Base-by-base conservation (phyloP, 2,888 invertebrate species). In the Dasysyrphus tricinctus region DNA sequence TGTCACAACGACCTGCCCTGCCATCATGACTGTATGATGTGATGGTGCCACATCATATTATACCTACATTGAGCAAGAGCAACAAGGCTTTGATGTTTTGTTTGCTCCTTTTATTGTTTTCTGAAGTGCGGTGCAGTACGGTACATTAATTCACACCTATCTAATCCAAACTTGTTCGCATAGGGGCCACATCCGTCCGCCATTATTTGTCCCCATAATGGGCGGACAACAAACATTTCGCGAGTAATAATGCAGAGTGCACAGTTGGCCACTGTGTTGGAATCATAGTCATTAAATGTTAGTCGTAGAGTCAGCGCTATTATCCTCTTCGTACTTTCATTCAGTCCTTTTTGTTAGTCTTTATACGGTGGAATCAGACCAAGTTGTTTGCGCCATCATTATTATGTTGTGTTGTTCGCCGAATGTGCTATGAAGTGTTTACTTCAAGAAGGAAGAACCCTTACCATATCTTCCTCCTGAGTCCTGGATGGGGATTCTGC, bases 81-180 rank as follows among this genome's bases (percentile, higher is more conserved):
- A 85, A 85, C 70, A 69, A 59, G 70, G 65, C 86, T 86, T 86
- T 86, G 82, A 86, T 78, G 86, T 86, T 81, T 69, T 34, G 24
- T 39, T 44, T 69, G 32, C 32, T 51, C 34, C 8, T 49, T 51
- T 47, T 69, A 34, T 76, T 81, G 81, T 78, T 57, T 75, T 63
- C 51, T 78, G 65, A 77, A 85, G 77, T 85, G 77, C 81, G 74
- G 77, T 59, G 77, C 77, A 74, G 74, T 82, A 82, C 74, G 74
- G 86, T 78, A 86, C 86, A 86, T 86, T 78, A 86, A 86, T 82
- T 86, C 78, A 86, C 86, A 86, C 86, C 86, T 86, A 82, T 82
- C 82, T 86, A 82, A 86, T 78, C 67, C 78, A 75, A 86, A 86
- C 57, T 78, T 86, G 82, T 78, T 86, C 82, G 82, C 82, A 86